Conservation (phyloP, 2,797 vertebrate genomes). For the Siniperca obscura region DNA sequence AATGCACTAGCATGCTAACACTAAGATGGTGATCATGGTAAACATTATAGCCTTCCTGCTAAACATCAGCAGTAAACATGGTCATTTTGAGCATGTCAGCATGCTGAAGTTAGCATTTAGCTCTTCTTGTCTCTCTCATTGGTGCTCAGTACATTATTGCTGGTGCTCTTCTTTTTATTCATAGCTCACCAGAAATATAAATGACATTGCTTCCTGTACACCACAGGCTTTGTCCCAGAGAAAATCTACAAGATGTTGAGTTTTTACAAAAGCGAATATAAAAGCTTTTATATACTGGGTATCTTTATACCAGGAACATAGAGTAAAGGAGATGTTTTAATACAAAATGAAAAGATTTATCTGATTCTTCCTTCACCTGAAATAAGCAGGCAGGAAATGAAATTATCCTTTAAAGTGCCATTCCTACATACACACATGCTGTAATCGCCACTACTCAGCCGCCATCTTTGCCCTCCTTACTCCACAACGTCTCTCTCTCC, state of each 20-base stretch:
- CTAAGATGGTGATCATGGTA: not conserved
- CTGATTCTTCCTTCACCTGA: slow-evolving; percentile 56
- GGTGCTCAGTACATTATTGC: slow-evolving; percentile 12
- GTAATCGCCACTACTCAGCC: slow-evolving; percentile 64
- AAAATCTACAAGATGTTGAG: slow-evolving; percentile 18
- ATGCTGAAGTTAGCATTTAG: not conserved
- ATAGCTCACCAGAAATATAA: slow-evolving; percentile 15
- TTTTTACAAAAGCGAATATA: slow-evolving; percentile 28
- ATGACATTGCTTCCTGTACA: slow-evolving; percentile 32
- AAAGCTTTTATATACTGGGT: slow-evolving; percentile 21
- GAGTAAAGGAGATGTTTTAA: slow-evolving; percentile 32
- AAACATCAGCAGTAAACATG: not conserved
- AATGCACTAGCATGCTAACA: not conserved
- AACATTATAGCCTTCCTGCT: not conserved
- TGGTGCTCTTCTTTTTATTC: slow-evolving; percentile 13
- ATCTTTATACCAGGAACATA: slow-evolving; percentile 12
- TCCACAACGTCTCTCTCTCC: slow-evolving; percentile 67
- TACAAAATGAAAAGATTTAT: slow-evolving; percentile 50
- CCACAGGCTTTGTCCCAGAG: slow-evolving; percentile 6
- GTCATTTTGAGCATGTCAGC: not conserved
- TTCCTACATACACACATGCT: slow-evolving; percentile 45
- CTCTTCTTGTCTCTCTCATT: slow-evolving; percentile 14
- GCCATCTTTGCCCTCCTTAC: slow-evolving; percentile 76
- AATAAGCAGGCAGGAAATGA: slow-evolving; percentile 62
- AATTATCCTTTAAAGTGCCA: slow-evolving; percentile 67